Percentiles rank a stretch among this genome's conserved stretches.
Conservation (phyloP, 2,113 vertebrate genomes). For the Theristicus caerulescens region DNA sequence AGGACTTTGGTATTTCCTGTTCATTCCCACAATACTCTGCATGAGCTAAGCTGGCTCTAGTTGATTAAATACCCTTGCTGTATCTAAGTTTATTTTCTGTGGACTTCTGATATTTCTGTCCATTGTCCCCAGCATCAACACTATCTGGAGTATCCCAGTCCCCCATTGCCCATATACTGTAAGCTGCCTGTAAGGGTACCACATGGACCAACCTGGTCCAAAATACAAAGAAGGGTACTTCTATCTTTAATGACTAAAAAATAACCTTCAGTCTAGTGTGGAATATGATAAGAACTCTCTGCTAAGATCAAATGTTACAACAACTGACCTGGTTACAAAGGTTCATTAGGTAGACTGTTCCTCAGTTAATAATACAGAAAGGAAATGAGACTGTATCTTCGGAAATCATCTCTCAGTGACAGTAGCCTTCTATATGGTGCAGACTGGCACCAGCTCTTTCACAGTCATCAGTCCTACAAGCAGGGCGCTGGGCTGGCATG, state of each 20-base stretch:
- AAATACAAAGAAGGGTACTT: neutral
- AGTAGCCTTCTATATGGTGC: neutral
- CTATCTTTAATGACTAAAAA: neutral
- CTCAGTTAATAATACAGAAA: neutral
- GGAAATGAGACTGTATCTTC: neutral
- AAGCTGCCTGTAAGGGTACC: neutral
- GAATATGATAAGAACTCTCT: neutral
- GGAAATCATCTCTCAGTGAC: neutral
- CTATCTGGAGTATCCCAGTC: neutral
- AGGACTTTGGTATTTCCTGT: conserved; percentile 15
- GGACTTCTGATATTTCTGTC: neutral
- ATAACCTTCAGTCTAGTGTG: neutral
- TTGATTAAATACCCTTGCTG: neutral
- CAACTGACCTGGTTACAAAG: neutral
- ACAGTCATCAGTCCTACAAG: neutral
- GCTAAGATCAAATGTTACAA: neutral
- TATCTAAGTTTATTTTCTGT: neutral
- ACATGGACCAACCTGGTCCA: neutral
- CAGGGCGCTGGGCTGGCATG: neutral
- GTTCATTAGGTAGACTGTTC: neutral
- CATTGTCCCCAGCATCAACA: neutral
- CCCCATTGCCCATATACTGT: neutral
- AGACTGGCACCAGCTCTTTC: neutral
- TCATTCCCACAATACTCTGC: conserved; percentile 32
- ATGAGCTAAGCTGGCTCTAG: neutral